These are phyloP conservation scores for Calosoma granatense DNA, from an alignment of 1,140 invertebrate species.

Conservation along the genomic window DNA sequence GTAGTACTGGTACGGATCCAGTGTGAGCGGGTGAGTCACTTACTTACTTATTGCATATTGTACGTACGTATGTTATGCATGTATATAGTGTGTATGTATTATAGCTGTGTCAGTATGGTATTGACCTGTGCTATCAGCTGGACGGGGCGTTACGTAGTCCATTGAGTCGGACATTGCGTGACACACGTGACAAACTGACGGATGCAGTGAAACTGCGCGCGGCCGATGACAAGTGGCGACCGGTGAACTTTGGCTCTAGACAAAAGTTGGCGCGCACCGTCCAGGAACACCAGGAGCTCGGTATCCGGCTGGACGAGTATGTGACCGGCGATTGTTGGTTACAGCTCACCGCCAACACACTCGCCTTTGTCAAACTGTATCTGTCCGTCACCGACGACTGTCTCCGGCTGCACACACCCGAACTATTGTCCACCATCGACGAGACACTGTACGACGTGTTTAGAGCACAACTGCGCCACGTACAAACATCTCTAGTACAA, in stretches of 20 bases:
- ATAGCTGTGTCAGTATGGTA: constrained; percentile 56
- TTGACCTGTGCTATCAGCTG: constrained; percentile 68
- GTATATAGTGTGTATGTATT: constrained; percentile 18
- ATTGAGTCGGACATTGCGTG: constrained; percentile 48
- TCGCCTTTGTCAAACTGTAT: constrained; percentile 59
- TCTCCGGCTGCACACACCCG: constrained; percentile 51
- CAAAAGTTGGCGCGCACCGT: constrained; percentile 41
- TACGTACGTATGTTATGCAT: neutral
- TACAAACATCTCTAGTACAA: constrained; percentile 50
- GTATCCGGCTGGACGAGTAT: constrained; percentile 42
- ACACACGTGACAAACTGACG: constrained; percentile 61
- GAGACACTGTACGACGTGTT: constrained; percentile 53
- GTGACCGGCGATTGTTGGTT: constrained; percentile 54
- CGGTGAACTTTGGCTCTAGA: constrained; percentile 53
- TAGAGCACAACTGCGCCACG: constrained; percentile 52
- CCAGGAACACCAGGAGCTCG: constrained; percentile 45
- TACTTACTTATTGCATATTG: too few relatives aligned
- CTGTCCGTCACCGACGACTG: constrained; percentile 57
- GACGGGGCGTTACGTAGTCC: constrained; percentile 55
- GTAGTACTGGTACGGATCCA: constrained; percentile 41
- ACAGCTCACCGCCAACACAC: constrained; percentile 56
- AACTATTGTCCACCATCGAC: constrained; percentile 52
- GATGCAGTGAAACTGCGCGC: constrained; percentile 62
- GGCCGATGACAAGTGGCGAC: constrained; percentile 60
- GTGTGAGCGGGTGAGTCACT: constrained; percentile 29